Evolutionary conservation across 2,797 vertebrate genomes (phyloP).

Genomic region (Lophotriccus pileatus): DNA sequence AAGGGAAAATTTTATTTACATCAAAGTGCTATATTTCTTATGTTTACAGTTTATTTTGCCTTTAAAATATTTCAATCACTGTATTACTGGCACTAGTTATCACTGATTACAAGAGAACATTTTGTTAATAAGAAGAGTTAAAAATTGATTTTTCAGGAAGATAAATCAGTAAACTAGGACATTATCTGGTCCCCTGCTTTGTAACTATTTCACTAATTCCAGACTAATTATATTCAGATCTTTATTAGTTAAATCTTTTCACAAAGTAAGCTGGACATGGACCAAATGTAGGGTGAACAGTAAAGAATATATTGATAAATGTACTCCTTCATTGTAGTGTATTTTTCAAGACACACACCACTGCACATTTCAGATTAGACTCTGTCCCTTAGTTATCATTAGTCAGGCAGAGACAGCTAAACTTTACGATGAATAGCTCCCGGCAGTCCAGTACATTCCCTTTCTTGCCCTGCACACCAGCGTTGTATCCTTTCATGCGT

Average conservation of each 20-base stretch:
- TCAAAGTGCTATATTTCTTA: constrained; percentile 27
- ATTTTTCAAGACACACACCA: constrained; percentile 51
- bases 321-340: constrained; percentile 13
- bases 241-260: constrained; percentile 7
- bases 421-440: constrained; percentile 19
- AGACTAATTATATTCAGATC: constrained; percentile 5
- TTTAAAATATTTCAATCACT: not conserved
- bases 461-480: not conserved
- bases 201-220: constrained; percentile 31
- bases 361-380: constrained; percentile 48
- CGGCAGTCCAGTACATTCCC: not conserved
- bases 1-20: constrained; percentile 40
- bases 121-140: constrained; percentile 11
- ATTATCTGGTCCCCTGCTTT: not conserved
- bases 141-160: constrained; percentile 24
- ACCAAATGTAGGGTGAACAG: not conserved
- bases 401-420: constrained; percentile 53
- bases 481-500: not conserved
- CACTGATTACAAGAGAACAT: constrained; percentile 5
- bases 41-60: constrained; percentile 7
- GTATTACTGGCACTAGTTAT: not conserved
- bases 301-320: constrained; percentile 50
- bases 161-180: constrained; percentile 15
- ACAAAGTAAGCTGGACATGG: not conserved
- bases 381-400: constrained; percentile 44